Evolutionary conservation across 1,140 invertebrate species (phyloP).

Genomic region (Drosophila mayri): DNA sequence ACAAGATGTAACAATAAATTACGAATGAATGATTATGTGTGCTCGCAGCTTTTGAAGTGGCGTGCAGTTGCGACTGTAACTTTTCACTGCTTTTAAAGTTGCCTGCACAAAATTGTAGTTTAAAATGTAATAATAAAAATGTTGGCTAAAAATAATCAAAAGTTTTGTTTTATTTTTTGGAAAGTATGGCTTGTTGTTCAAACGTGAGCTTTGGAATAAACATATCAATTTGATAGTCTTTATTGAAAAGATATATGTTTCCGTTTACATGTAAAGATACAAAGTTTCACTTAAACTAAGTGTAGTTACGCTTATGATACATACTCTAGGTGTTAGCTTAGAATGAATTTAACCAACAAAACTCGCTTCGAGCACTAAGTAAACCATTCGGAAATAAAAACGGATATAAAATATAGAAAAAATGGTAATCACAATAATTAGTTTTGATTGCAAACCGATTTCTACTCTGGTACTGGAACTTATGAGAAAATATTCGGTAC

Average conservation of each 20-base stretch:
- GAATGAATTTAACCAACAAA: slow-evolving; percentile 73
- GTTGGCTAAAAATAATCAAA: slow-evolving; percentile 67
- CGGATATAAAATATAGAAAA: slow-evolving; percentile 26
- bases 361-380: slow-evolving; percentile 71
- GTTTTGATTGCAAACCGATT: slow-evolving; percentile 48
- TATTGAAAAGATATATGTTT: slow-evolving; percentile 42
- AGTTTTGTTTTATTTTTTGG: neutral
- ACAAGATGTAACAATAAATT: slow-evolving; percentile 43
- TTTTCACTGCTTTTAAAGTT: slow-evolving; percentile 4
- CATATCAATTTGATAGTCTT: slow-evolving; percentile 28
- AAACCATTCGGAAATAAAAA: slow-evolving; percentile 58
- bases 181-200: neutral
- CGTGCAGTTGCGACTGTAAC: neutral
- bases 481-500: slow-evolving; percentile 42
- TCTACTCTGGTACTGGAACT: slow-evolving; percentile 5
- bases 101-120: slow-evolving; percentile 39
- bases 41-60: slow-evolving; percentile 6
- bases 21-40: slow-evolving; percentile 36
- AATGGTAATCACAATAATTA: slow-evolving; percentile 68
- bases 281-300: slow-evolving; percentile 54
- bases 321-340: slow-evolving; percentile 70
- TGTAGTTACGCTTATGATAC: slow-evolving; percentile 58
- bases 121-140: slow-evolving; percentile 71
- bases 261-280: slow-evolving; percentile 47
- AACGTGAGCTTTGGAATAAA: neutral